A percentile compares a stretch with the other conserved stretches of the same genome.
phyloP scores from a whole-genome alignment of 2,888 invertebrate species.

The Eupithecia exiguata region DNA sequence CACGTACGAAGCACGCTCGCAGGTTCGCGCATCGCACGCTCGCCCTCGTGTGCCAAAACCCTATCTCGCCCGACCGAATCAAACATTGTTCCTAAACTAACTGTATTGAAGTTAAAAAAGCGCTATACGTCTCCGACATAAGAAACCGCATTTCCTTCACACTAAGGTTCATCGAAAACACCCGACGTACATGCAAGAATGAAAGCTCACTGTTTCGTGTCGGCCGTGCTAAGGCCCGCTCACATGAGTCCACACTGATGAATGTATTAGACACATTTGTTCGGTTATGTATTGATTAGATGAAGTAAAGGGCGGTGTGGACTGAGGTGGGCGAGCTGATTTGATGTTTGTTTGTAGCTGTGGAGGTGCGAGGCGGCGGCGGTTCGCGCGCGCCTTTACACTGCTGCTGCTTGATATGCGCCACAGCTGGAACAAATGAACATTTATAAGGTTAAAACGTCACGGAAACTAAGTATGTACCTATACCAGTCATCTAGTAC shows the following conservation, averaged over 20 bases:
- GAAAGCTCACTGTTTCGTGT: slow-evolving; percentile 17
- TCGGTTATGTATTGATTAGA: neutral
- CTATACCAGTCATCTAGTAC: no score
- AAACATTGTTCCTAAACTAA: slow-evolving; percentile 21
- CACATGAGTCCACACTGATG: slow-evolving; percentile 11
- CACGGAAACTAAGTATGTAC: no score
- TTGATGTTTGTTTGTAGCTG: slow-evolving; percentile 20
- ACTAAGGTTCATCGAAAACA: neutral
- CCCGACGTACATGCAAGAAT: slow-evolving; percentile 13
- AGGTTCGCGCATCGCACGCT: neutral
- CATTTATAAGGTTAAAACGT: slow-evolving; percentile 7
- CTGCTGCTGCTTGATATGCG: slow-evolving; percentile 60
- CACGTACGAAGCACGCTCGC: neutral
- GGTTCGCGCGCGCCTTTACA: slow-evolving; percentile 29
- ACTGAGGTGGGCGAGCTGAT: slow-evolving; percentile 18
- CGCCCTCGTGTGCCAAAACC: neutral
- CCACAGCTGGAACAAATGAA: slow-evolving; percentile 55
- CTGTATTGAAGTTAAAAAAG: slow-evolving; percentile 9
- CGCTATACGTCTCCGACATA: slow-evolving; percentile 4
- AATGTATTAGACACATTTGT: slow-evolving; percentile 6
- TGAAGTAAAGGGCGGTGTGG: slow-evolving; percentile 5
- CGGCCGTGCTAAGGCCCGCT: slow-evolving; percentile 11
- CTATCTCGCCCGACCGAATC: slow-evolving; percentile 9
- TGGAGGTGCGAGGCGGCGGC: slow-evolving; percentile 31
- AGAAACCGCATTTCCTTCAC: slow-evolving; percentile 10